A percentile compares a stretch with the other conserved stretches of the same genome.
These are phyloP conservation scores for Lontra canadensis DNA, from an alignment of 2,113 vertebrate species.

Conservation along the genomic window DNA sequence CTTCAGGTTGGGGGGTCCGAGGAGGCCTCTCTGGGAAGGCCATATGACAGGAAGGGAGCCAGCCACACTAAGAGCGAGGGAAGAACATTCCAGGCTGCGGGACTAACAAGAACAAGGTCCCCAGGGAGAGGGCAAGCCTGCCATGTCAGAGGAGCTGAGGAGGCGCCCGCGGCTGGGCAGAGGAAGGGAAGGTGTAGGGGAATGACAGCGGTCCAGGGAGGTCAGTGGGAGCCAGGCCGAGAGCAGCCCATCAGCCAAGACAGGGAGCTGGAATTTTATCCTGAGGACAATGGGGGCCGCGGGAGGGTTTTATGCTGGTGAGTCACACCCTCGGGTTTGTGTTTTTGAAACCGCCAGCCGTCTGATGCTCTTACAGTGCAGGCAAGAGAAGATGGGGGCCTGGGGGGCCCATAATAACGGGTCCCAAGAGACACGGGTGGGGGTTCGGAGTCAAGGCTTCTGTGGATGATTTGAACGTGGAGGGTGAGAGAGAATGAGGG, in stretches of 20 bases:
- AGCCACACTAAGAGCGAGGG: background rate
- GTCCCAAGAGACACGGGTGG: background rate
- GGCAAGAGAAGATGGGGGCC: background rate
- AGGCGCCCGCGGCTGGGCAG: accelerated
- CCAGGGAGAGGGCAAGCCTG: background rate
- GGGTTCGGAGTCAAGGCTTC: background rate
- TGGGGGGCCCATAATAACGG: accelerated
- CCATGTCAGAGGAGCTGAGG: accelerated
- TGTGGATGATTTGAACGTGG: background rate
- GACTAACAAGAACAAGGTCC: background rate
- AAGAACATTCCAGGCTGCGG: background rate
- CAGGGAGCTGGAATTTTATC: background rate
- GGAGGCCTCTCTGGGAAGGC: background rate
- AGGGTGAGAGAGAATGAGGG: background rate
- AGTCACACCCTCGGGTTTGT: accelerated
- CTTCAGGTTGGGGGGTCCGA: background rate
- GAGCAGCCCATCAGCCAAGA: background rate
- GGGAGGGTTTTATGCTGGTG: background rate
- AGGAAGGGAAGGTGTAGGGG: background rate
- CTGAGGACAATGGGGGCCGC: background rate
- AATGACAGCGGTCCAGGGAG: too few species aligned
- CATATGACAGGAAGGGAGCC: background rate
- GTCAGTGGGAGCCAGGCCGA: background rate
- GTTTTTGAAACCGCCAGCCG: background rate
- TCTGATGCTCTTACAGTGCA: accelerated